Conservation (phyloP, 1,140 invertebrate genomes). For the Brachionus manjavacas region DNA sequence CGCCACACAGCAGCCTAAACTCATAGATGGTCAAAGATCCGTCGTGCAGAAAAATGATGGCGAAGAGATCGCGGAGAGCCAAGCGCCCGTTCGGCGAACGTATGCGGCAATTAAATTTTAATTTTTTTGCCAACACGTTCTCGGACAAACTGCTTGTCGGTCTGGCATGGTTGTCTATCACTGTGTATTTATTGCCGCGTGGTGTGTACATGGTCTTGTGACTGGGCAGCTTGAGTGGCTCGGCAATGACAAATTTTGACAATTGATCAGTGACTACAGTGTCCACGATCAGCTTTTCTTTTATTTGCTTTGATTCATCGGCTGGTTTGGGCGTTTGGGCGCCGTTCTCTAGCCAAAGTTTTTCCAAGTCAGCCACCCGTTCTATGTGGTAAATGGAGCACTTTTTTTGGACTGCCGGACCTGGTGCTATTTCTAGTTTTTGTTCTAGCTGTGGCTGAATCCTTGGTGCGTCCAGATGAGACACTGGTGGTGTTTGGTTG, state of each 20-base stretch:
- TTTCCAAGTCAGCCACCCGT: slow-evolving; percentile 25
- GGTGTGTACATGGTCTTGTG: background rate
- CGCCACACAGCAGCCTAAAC: slow-evolving; percentile 26
- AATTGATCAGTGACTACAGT: slow-evolving; percentile 27
- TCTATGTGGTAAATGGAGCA: background rate
- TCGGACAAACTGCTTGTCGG: slow-evolving; percentile 11
- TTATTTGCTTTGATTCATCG: background rate
- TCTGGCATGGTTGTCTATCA: slow-evolving; percentile 22
- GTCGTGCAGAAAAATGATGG: slow-evolving; percentile 14
- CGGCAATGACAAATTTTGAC: background rate
- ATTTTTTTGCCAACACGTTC: slow-evolving; percentile 19
- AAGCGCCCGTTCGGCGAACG: slow-evolving; percentile 15
- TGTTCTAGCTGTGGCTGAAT: background rate
- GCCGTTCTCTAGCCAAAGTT: slow-evolving; percentile 17
- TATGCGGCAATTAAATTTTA: slow-evolving; percentile 37
- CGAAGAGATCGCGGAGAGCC: slow-evolving; percentile 17
- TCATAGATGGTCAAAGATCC: slow-evolving; percentile 32
- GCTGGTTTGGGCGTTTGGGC: background rate
- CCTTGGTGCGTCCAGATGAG: background rate
- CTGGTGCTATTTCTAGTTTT: background rate
- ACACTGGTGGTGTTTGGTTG: background rate
- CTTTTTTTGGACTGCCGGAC: slow-evolving; percentile 16
- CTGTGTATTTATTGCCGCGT: background rate
- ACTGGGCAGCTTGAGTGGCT: too few species aligned
- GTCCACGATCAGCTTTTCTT: slow-evolving; percentile 31